Base-by-base conservation (phyloP, 2,888 invertebrate genomes). In the Rhingia rostrata region DNA sequence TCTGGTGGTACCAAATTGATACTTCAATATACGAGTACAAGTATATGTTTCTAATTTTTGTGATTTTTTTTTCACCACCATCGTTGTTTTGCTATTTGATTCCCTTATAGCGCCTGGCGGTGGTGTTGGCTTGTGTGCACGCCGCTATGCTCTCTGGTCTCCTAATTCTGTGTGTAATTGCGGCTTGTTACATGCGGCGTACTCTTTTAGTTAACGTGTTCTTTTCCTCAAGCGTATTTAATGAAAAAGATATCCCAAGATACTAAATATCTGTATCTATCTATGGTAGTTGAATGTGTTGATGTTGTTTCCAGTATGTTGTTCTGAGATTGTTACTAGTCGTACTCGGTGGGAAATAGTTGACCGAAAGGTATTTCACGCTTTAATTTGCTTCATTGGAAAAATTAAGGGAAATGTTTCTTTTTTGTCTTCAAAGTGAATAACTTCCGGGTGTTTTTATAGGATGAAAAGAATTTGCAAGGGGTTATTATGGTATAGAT, bases 101-200 rank as follows among this genome's bases (percentile, higher is more conserved):
- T 83, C 73, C 83, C 79, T 83, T 61, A 67, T 79, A 83, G 80
- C 74, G 84, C 49, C 69, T 66, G 66, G 45, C 41, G 43, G 49
- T 39, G 51, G 39, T 35, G 56, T 33, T 47, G 41, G 54, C n/a
- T 22, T 33, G 45, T 72, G 30, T 78, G 66, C 35, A 67, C 43
- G 83, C 69, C 69, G 79, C 73, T 58, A 22, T 54, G 53, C 47
- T 74, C 69, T 74, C 51, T 80, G 84, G 80, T 84, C 70, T 80
- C 49, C 80, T 84, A 84, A 84, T 84, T 84, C 79, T 84, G 60
- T 70, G 80, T 80, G 80, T 80, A 84, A 84, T 84, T 84, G 74
- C 74, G 64, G 84, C 70, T 80, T 74, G 84, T 84, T 80, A 84
- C 74, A 53, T 37, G 74, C 70, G 79, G 69, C 69, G 45, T 49